A percentile compares a stretch with the other conserved stretches of the same genome.
These are phyloP conservation scores for Temnothorax curvispinosus DNA, from an alignment of 1,140 invertebrate species.

Conservation along the genomic window DNA sequence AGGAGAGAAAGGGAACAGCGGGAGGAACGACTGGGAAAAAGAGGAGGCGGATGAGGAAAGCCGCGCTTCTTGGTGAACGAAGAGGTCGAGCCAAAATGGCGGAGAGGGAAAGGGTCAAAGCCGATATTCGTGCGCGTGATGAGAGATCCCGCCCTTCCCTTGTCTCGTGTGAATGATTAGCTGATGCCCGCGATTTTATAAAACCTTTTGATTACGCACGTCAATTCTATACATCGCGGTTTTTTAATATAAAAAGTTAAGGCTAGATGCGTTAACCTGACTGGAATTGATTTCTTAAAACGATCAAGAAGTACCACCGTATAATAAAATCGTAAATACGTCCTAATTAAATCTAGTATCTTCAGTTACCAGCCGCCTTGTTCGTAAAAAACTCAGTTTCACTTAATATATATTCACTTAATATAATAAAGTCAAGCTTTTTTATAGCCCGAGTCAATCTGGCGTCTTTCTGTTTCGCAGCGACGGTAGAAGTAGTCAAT, in stretches of 20 bases:
- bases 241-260: background rate
- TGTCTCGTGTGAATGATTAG: background rate
- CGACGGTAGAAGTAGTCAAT: conserved; percentile 12
- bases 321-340: background rate
- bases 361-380: background rate
- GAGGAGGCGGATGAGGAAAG: conserved; percentile 58
- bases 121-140: conserved; percentile 19
- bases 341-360: background rate
- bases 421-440: background rate
- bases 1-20: conserved; percentile 44
- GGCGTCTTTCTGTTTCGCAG: background rate
- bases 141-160: conserved; percentile 8
- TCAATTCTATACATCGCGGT: background rate
- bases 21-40: conserved; percentile 56
- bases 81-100: conserved; percentile 48
- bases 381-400: background rate
- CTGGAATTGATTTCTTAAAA: background rate
- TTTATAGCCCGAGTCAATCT: background rate
- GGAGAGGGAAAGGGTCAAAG: conserved; percentile 55
- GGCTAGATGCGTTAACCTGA: background rate
- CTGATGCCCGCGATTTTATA: background rate
- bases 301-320: background rate
- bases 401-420: background rate
- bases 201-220: background rate
- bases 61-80: conserved; percentile 61